phyloP scores from a whole-genome alignment of 2,888 invertebrate species.

The Leucoptera coffeella region DNA sequence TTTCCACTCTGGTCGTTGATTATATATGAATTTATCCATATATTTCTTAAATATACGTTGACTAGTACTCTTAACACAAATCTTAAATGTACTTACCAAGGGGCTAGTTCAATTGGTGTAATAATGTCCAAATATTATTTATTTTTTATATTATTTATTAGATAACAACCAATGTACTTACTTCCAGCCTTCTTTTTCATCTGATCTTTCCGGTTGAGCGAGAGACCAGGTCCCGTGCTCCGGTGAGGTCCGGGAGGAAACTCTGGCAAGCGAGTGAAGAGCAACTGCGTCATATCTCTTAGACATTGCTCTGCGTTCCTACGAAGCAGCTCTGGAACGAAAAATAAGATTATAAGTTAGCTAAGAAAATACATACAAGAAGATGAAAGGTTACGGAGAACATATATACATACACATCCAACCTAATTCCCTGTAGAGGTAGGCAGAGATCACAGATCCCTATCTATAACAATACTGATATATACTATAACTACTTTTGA shows the following conservation, averaged over 20 bases:
- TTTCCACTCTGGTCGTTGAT: too few species aligned
- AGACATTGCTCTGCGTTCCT: conserved; percentile 93
- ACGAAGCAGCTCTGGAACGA: conserved; percentile 72
- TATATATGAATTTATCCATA: too few species aligned
- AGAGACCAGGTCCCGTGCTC: conserved; percentile 19
- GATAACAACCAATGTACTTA: too few species aligned
- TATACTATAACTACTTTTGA: too few species aligned
- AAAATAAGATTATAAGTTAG: conserved; percentile 2
- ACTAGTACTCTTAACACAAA: too few species aligned
- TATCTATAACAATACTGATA: neutral
- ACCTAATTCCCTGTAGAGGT: neutral
- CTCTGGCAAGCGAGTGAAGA: conserved; percentile 88
- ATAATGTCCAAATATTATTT: too few species aligned
- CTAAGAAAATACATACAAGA: neutral
- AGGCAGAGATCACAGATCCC: neutral
- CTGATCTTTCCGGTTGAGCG: conserved; percentile 34
- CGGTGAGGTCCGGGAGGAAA: conserved; percentile 55
- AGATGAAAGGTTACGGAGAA: neutral
- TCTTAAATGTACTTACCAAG: too few species aligned
- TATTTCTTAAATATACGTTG: too few species aligned
- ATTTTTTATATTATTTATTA: too few species aligned
- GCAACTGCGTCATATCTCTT: conserved; percentile 92
- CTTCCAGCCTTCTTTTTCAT: conserved; percentile 18
- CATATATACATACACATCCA: neutral
- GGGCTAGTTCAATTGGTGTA: too few species aligned